phyloP scores from a whole-genome alignment of 2,797 vertebrate genomes.

The Pempheris klunzingeri region DNA sequence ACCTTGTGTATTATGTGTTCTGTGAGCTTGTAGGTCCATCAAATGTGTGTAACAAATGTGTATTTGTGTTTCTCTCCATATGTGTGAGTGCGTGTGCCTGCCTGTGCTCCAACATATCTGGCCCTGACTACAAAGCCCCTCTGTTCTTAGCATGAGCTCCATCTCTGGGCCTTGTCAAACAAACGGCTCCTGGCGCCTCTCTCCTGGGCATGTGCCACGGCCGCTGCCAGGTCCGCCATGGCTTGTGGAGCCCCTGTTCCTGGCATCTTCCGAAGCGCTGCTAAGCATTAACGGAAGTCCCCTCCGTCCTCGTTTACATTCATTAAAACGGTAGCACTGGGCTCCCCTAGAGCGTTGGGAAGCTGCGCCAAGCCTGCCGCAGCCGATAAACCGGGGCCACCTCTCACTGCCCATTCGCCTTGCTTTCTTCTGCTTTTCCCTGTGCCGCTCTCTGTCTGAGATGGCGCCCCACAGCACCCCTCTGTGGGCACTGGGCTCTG shows the following conservation, averaged over 20 bases:
- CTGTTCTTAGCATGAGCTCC: constrained; percentile 83
- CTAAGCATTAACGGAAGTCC: constrained; percentile 76
- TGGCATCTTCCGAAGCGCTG: constrained; percentile 74
- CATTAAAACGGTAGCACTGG: constrained; percentile 81
- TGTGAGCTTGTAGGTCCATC: constrained; percentile 44
- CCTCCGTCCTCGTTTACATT: constrained; percentile 84
- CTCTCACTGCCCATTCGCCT: constrained; percentile 78
- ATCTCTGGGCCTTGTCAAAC: constrained; percentile 82
- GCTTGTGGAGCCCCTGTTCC: constrained; percentile 76
- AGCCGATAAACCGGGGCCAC: constrained; percentile 83
- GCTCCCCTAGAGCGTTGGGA: constrained; percentile 73
- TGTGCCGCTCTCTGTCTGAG: constrained; percentile 63
- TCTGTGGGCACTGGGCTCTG: constrained; percentile 70
- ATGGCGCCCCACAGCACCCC: constrained; percentile 75
- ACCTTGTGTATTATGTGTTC: constrained; percentile 12
- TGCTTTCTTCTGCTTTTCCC: constrained; percentile 77
- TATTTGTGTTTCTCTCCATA: constrained; percentile 61
- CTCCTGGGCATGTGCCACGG: constrained; percentile 77
- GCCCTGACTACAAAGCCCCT: constrained; percentile 83
- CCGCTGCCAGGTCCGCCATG: constrained; percentile 75
- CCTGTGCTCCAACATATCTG: constrained; percentile 76
- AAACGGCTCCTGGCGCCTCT: constrained; percentile 77
- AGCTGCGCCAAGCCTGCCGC: constrained; percentile 79
- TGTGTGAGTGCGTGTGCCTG: constrained; percentile 54
- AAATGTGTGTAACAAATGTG: constrained; percentile 55